These are phyloP conservation scores for Parazoanthus swiftii DNA, from an alignment of 92 coral and sea anemone genomes.

Conservation along the genomic window DNA sequence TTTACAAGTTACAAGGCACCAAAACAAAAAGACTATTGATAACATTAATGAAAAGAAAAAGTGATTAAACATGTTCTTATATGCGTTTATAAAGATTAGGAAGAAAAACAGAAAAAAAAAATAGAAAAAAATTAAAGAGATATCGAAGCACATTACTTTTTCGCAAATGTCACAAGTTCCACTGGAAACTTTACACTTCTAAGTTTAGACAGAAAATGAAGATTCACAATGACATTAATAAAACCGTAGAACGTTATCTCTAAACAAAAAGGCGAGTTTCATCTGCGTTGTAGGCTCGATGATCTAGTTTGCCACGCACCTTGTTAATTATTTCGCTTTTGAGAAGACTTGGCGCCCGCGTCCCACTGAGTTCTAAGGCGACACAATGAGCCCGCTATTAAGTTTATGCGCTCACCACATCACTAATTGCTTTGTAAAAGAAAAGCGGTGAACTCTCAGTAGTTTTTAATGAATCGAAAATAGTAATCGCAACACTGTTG, in stretches of 20 bases:
- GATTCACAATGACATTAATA: background rate
- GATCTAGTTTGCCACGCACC: slow-evolving; percentile 33
- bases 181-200: too few species aligned
- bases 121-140: too few species aligned
- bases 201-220: background rate
- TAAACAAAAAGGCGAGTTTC: slow-evolving; percentile 19
- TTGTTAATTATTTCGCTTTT: slow-evolving; percentile 20
- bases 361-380: slow-evolving; percentile 15
- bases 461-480: slow-evolving; percentile 37
- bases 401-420: slow-evolving; percentile 10
- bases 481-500: slow-evolving; percentile 35
- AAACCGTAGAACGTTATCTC: background rate
- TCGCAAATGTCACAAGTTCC: background rate
- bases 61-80: background rate
- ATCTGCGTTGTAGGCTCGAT: slow-evolving; percentile 12
- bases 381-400: slow-evolving; percentile 21
- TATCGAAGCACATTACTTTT: background rate
- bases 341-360: background rate
- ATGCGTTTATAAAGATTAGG: background rate
- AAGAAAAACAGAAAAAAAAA: too few species aligned
- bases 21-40: background rate
- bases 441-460: slow-evolving; percentile 32
- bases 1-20: background rate
- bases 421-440: slow-evolving; percentile 38
- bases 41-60: background rate